Conservation (phyloP, 2,113 vertebrate genomes). For the Tachuris rubrigastra region DNA sequence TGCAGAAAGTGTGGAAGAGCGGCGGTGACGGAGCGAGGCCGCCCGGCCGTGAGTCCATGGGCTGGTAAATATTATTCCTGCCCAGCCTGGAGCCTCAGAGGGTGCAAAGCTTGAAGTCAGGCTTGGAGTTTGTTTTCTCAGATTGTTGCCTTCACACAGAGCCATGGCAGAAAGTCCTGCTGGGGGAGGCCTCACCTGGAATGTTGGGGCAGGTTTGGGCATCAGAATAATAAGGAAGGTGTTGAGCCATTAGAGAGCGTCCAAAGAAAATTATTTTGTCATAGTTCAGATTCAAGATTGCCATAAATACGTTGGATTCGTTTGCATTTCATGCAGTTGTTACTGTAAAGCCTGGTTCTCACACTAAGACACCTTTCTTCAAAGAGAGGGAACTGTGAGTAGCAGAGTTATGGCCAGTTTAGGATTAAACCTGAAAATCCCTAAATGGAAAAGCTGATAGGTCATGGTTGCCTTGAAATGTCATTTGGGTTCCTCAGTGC, state of each 20-base stretch:
- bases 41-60: not conserved
- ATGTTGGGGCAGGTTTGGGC: no score
- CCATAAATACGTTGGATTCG: not conserved
- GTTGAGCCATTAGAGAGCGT: no score
- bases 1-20: not conserved
- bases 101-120: not conserved
- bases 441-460: fast-evolving
- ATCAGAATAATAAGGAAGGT: no score
- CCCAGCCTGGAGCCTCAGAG: not conserved
- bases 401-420: not conserved
- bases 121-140: not conserved
- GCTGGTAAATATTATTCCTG: slow-evolving; percentile 19
- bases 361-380: fast-evolving
- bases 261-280: not conserved
- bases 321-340: not conserved
- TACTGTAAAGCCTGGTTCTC: not conserved
- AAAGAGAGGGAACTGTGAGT: not conserved
- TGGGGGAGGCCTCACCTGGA: no score
- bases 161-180: not conserved
- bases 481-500: not conserved
- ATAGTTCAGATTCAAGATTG: not conserved
- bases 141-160: not conserved
- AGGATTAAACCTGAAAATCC: not conserved
- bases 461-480: not conserved
- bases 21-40: no score